phyloP scores from a whole-genome alignment of 1,140 invertebrate species.

The Dinoponera quadriceps region DNA sequence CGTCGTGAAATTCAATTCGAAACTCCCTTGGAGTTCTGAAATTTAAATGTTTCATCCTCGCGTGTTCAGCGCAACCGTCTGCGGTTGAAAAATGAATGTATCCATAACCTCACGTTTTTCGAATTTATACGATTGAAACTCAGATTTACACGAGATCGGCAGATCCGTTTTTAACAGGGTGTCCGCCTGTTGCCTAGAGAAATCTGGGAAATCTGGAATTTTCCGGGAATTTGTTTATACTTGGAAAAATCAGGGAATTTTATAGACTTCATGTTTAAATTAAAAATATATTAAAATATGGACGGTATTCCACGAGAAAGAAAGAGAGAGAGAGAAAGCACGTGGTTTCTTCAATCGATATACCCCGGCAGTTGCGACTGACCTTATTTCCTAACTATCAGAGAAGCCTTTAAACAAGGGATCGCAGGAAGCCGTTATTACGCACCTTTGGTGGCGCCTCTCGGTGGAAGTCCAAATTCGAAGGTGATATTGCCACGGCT shows the following conservation, averaged over 20 bases:
- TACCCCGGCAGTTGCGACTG: background rate
- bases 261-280: too few relatives aligned
- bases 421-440: background rate
- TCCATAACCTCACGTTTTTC: too few relatives aligned
- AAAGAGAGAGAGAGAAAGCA: too few relatives aligned
- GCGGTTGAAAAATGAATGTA: too few relatives aligned
- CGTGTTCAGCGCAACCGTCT: too few relatives aligned
- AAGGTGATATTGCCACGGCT: background rate
- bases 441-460: background rate
- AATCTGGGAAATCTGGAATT: too few relatives aligned
- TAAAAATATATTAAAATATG: background rate
- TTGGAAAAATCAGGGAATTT: too few relatives aligned
- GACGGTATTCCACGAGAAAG: background rate
- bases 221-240: too few relatives aligned
- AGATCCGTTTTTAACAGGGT: too few relatives aligned
- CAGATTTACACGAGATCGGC: too few relatives aligned
- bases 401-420: constrained; percentile 20
- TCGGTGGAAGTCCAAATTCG: background rate
- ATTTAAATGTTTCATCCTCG: background rate
- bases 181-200: too few relatives aligned
- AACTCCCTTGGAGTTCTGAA: background rate
- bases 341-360: background rate
- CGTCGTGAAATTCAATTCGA: background rate
- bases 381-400: background rate
- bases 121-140: too few relatives aligned